Evolutionary conservation across 2,888 invertebrate species (phyloP).

Genomic region (Parnassius glacialis): DNA sequence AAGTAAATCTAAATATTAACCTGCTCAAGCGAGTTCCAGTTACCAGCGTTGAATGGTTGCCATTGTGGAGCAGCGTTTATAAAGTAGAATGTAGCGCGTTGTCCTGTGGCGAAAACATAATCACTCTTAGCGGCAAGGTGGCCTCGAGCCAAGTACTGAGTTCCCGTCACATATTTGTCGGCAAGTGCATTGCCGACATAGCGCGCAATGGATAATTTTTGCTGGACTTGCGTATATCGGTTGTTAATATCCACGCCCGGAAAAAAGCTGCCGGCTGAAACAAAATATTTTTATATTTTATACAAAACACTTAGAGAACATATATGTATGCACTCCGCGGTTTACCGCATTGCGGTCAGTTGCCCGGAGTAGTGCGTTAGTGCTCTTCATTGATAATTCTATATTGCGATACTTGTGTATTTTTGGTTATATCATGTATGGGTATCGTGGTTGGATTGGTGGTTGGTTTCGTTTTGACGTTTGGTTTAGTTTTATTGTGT

Average conservation of each 20-base stretch:
- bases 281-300: too few relatives aligned
- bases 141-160: constrained; percentile 77
- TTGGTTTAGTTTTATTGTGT: too few relatives aligned
- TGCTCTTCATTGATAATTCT: too few relatives aligned
- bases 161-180: constrained; percentile 67
- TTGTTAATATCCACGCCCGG: constrained; percentile 61
- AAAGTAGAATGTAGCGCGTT: constrained; percentile 79
- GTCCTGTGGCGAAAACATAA: constrained; percentile 74
- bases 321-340: too few relatives aligned
- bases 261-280: constrained; percentile 73
- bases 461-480: too few relatives aligned
- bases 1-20: constrained; percentile 27
- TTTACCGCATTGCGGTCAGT: too few relatives aligned
- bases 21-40: constrained; percentile 67
- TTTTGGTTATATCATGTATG: too few relatives aligned
- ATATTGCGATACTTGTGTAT: too few relatives aligned
- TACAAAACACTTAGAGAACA: too few relatives aligned
- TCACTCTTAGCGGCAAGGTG: constrained; percentile 79
- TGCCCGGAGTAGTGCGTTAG: too few relatives aligned
- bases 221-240: constrained; percentile 59
- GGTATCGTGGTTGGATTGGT: too few relatives aligned
- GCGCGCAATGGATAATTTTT: constrained; percentile 50
- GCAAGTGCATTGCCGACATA: constrained; percentile 56
- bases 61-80: constrained; percentile 83
- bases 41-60: constrained; percentile 77